Percentiles rank a stretch among this genome's conserved stretches.
These are phyloP conservation scores for Drosophila biarmipes DNA, from an alignment of 1,140 invertebrate species.

Conservation along the genomic window DNA sequence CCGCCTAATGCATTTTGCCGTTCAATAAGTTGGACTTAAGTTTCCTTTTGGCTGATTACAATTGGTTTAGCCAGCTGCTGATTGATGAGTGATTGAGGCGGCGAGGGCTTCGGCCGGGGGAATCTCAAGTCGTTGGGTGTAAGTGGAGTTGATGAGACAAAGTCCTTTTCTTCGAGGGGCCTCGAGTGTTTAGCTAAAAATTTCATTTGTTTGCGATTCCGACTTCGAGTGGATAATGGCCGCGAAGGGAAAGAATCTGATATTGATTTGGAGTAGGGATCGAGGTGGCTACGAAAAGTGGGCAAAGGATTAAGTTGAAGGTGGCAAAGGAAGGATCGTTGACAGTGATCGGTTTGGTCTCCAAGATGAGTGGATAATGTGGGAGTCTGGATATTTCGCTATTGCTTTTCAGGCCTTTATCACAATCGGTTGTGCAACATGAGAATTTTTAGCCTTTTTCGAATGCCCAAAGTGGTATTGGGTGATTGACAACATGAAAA, in stretches of 20 bases:
- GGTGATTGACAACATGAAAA: background rate
- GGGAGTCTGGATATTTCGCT: slow-evolving; percentile 3
- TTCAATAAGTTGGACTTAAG: slow-evolving; percentile 58
- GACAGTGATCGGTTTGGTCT: slow-evolving; percentile 5
- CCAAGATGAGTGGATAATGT: slow-evolving; percentile 14
- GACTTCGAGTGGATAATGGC: slow-evolving; percentile 35
- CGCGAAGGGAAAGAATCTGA: background rate
- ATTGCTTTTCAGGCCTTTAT: background rate
- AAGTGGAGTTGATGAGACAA: slow-evolving; percentile 34
- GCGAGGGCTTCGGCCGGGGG: background rate
- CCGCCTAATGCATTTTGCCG: slow-evolving; percentile 69
- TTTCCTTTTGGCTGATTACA: slow-evolving; percentile 49
- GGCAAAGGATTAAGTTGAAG: slow-evolving; percentile 5
- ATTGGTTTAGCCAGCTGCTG: slow-evolving; percentile 79
- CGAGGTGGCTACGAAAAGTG: background rate
- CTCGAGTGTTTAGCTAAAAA: slow-evolving; percentile 42
- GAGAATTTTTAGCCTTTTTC: background rate
- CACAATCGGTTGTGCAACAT: background rate
- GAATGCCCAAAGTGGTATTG: background rate
- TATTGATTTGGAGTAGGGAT: slow-evolving; percentile 21
- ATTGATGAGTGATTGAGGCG: slow-evolving; percentile 72
- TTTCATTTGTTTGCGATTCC: slow-evolving; percentile 37
- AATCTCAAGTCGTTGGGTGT: slow-evolving; percentile 10
- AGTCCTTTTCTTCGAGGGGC: slow-evolving; percentile 15
- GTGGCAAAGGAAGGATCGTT: slow-evolving; percentile 1